These are phyloP conservation scores for Orthosia gracilis DNA, from an alignment of 2,888 invertebrate species.

Conservation along the genomic window DNA sequence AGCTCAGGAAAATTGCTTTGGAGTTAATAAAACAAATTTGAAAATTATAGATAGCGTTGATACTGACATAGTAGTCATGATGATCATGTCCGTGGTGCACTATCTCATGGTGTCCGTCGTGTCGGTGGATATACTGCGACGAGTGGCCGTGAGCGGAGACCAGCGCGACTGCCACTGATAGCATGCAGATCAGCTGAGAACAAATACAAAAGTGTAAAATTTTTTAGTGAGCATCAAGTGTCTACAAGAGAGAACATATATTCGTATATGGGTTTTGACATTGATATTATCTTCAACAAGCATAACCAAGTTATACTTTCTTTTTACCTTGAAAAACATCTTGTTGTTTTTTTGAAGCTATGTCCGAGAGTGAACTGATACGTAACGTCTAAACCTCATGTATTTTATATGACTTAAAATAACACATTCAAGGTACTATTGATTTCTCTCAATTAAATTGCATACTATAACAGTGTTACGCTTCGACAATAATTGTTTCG, in stretches of 20 bases:
- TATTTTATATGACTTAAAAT: conserved; percentile 59
- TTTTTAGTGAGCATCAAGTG: not conserved
- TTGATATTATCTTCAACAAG: not conserved
- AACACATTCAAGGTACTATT: conserved; percentile 52
- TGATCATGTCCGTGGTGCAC: conserved; percentile 71
- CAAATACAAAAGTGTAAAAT: not conserved
- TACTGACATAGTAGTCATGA: conserved; percentile 52
- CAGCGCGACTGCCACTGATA: conserved; percentile 29
- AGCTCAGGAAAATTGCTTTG: not conserved
- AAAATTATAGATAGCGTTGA: not conserved
- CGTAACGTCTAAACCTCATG: conserved; percentile 20
- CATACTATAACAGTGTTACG: conserved; percentile 27
- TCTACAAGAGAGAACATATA: not conserved
- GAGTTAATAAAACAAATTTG: not conserved
- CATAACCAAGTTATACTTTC: too few species aligned
- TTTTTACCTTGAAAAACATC: conserved; percentile 52
- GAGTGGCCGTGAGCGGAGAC: conserved; percentile 55
- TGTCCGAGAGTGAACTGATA: conserved; percentile 50
- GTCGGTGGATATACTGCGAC: conserved; percentile 68
- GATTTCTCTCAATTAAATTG: conserved; percentile 56
- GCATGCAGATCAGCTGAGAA: conserved; percentile 49
- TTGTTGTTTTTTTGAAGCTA: conserved; percentile 1
- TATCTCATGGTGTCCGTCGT: conserved; percentile 77
- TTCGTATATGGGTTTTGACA: not conserved
- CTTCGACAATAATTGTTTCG: conserved; percentile 17